phyloP scores from a whole-genome alignment of 2,113 vertebrate species.

The Strigops habroptila region DNA sequence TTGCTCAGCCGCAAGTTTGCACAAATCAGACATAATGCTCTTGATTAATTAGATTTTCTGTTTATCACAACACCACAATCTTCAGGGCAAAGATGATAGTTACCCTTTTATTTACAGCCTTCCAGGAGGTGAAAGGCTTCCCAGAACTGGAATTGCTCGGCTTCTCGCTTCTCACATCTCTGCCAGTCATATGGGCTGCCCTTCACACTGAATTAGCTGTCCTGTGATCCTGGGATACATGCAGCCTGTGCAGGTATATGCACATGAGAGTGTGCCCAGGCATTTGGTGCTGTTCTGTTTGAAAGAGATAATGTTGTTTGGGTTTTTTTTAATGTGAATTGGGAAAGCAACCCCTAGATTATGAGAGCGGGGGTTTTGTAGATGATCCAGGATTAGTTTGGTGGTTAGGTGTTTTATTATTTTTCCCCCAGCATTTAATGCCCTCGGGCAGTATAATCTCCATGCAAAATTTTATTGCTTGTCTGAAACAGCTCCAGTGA shows the following conservation, averaged over 20 bases:
- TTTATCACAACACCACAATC: not conserved
- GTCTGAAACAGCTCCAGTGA: not conserved
- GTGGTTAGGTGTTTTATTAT: not conserved
- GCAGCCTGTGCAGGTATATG: not conserved
- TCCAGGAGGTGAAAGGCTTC: slow-evolving; percentile 13
- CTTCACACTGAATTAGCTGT: not conserved
- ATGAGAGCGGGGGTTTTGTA: not conserved
- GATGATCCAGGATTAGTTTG: not conserved
- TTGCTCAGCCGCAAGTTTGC: slow-evolving; percentile 14
- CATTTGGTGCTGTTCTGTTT: not conserved
- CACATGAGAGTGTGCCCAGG: not conserved
- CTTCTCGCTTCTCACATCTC: not conserved
- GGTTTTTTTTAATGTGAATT: not conserved
- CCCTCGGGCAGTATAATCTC: not conserved
- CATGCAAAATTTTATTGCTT: not conserved
- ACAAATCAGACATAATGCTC: slow-evolving; percentile 19
- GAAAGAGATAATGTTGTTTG: not conserved
- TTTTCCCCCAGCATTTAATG: not conserved
- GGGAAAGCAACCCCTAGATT: not conserved
- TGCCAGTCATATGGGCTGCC: not conserved
- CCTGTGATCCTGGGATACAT: not conserved
- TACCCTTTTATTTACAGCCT: not conserved
- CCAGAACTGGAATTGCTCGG: not conserved
- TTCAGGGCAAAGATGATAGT: not conserved
- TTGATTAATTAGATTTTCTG: slow-evolving; percentile 29